phyloP scores from a whole-genome alignment of 2,888 invertebrate species.

The Molorchus minor region DNA sequence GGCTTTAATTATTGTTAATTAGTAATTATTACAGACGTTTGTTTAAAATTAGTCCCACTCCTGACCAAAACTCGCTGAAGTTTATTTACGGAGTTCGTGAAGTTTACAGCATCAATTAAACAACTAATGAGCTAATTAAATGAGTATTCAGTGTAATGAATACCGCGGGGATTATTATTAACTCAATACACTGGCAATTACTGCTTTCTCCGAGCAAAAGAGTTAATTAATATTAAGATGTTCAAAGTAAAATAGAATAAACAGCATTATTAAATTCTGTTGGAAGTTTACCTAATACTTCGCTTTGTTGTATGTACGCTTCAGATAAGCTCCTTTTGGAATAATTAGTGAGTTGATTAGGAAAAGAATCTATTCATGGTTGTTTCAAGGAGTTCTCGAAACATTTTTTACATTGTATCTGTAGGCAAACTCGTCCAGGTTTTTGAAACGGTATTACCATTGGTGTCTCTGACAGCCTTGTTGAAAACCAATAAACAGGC shows the following conservation, averaged over 20 bases:
- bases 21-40: background rate
- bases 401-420: too few relatives aligned
- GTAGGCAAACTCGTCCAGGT: too few relatives aligned
- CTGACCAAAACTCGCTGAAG: constrained; percentile 23
- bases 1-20: background rate
- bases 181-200: constrained; percentile 55
- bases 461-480: too few relatives aligned
- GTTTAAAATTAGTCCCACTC: background rate
- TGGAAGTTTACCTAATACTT: constrained; percentile 36
- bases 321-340: constrained; percentile 18
- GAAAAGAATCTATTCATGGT: constrained; percentile 1
- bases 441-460: too few relatives aligned
- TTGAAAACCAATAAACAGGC: too few relatives aligned
- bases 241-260: constrained; percentile 41
- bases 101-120: constrained; percentile 65
- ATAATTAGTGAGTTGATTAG: constrained; percentile 7
- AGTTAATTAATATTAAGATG: constrained; percentile 52
- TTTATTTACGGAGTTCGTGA: constrained; percentile 48
- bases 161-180: constrained; percentile 55
- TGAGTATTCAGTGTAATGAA: constrained; percentile 65
- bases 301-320: constrained; percentile 21
- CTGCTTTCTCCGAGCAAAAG: constrained; percentile 51
- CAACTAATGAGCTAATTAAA: constrained; percentile 67
- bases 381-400: too few relatives aligned
- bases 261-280: constrained; percentile 36